These are phyloP conservation scores for Smithornis capensis DNA, from an alignment of 2,113 vertebrate species.

Conservation along the genomic window DNA sequence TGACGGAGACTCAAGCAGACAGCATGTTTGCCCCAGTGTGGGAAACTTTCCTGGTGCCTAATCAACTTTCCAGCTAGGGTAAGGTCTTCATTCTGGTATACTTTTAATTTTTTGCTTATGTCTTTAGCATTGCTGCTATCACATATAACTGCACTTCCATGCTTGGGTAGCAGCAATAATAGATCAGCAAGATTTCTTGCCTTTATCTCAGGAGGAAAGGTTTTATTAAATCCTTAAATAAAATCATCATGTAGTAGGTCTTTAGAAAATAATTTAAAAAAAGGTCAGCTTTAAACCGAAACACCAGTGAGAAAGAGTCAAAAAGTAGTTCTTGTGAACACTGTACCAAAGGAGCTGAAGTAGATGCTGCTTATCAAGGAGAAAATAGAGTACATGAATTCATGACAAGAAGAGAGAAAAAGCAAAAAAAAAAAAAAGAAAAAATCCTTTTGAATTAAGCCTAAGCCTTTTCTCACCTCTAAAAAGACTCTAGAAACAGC, in stretches of 20 bases:
- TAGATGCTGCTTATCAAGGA: neutral
- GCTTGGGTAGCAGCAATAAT: slow-evolving; percentile 12
- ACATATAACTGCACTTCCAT: slow-evolving; percentile 16
- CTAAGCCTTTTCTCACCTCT: slow-evolving; percentile 50
- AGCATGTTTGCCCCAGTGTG: neutral
- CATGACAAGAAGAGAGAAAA: neutral
- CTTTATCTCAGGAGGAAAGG: slow-evolving; percentile 16
- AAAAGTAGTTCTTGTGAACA: neutral
- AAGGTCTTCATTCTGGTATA: neutral
- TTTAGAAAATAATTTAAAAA: neutral
- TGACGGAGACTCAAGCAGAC: neutral
- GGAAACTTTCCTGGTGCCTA: neutral
- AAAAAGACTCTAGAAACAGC: slow-evolving; percentile 53
- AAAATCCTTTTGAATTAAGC: slow-evolving; percentile 12
- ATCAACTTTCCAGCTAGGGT: neutral
- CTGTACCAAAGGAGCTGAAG: neutral
- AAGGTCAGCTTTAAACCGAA: slow-evolving; percentile 25
- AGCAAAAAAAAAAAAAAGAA: neutral
- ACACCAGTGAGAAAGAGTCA: neutral
- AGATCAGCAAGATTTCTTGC: slow-evolving; percentile 5
- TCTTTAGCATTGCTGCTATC: neutral
- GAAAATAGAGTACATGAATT: neutral
- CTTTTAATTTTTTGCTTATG: neutral
- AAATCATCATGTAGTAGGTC: neutral
- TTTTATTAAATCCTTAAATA: slow-evolving; percentile 50